phyloP scores from a whole-genome alignment of 2,888 invertebrate genomes.

The Argynnis bischoffii region DNA sequence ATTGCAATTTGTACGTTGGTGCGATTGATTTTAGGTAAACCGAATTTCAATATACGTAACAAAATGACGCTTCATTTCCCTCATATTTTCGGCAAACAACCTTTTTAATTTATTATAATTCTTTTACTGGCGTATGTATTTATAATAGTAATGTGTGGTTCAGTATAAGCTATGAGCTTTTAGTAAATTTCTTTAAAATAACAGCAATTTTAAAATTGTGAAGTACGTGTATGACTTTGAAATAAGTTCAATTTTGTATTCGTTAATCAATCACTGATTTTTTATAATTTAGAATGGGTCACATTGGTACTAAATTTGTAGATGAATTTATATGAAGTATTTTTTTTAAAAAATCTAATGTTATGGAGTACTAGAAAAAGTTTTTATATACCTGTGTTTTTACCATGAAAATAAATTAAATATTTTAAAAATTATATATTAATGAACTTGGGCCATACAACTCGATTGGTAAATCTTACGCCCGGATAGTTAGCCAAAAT shows the following conservation, averaged over 20 bases:
- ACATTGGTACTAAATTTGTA: too few species aligned
- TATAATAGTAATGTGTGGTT: neutral
- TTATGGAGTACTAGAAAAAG: too few species aligned
- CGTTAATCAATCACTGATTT: too few species aligned
- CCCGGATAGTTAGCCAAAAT: slow-evolving; percentile 36
- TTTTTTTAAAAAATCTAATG: too few species aligned
- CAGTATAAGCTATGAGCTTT: slow-evolving; percentile 2
- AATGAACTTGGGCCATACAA: slow-evolving; percentile 29
- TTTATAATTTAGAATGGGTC: too few species aligned
- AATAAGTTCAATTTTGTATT: too few species aligned
- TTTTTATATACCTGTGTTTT: too few species aligned
- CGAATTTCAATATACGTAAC: slow-evolving; percentile 31
- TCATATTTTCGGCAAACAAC: slow-evolving; percentile 18
- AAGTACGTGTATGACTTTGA: too few species aligned
- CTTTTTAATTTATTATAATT: slow-evolving; percentile 17
- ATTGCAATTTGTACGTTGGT: slow-evolving; percentile 36
- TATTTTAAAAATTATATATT: slow-evolving; percentile 12
- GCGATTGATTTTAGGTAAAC: slow-evolving; percentile 40
- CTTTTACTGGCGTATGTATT: slow-evolving; percentile 8
- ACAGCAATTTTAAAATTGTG: too few species aligned
- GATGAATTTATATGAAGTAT: too few species aligned
- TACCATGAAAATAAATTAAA: too few species aligned
- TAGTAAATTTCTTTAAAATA: neutral
- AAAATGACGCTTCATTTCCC: slow-evolving; percentile 26
- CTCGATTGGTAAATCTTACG: slow-evolving; percentile 35